Conservation (phyloP, 1,140 invertebrate species). For the Apis florea region DNA sequence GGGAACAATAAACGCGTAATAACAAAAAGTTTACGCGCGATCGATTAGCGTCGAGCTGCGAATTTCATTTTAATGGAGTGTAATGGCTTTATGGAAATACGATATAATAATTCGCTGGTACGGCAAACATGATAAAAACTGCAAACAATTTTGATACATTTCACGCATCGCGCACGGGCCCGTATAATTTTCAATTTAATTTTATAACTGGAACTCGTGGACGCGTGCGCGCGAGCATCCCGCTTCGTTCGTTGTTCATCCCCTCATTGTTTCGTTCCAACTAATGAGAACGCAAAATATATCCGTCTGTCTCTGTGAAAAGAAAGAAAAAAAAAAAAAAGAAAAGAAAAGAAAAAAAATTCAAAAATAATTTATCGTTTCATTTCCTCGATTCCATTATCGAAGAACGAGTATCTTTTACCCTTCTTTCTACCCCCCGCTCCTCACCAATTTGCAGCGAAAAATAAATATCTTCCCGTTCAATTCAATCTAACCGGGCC, state of each 20-base stretch:
- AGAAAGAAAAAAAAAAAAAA: too few relatives aligned
- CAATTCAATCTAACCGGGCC: background rate
- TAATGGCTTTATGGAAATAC: constrained; percentile 53
- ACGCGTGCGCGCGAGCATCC: background rate
- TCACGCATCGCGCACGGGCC: constrained; percentile 13
- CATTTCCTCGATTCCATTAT: background rate
- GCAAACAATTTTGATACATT: constrained; percentile 52
- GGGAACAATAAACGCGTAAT: constrained; percentile 10
- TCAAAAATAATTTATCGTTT: background rate
- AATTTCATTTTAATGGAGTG: constrained; percentile 52
- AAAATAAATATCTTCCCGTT: background rate
- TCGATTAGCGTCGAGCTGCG: constrained; percentile 41
- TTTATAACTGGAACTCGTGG: constrained; percentile 33
- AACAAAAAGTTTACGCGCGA: constrained; percentile 41
- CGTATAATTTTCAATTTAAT: constrained; percentile 48
- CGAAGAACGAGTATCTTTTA: background rate
- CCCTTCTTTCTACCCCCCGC: too few relatives aligned
- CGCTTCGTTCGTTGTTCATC: background rate
- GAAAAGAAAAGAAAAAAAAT: too few relatives aligned
- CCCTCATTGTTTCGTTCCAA: constrained; percentile 1
- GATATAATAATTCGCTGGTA: constrained; percentile 48
- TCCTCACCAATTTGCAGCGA: background rate
- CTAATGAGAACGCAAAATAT: constrained; percentile 7
- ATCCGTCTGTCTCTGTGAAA: too few relatives aligned
- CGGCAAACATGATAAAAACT: constrained; percentile 46